phyloP scores from a whole-genome alignment of 2,797 vertebrate species.

The Octomys mimax region DNA sequence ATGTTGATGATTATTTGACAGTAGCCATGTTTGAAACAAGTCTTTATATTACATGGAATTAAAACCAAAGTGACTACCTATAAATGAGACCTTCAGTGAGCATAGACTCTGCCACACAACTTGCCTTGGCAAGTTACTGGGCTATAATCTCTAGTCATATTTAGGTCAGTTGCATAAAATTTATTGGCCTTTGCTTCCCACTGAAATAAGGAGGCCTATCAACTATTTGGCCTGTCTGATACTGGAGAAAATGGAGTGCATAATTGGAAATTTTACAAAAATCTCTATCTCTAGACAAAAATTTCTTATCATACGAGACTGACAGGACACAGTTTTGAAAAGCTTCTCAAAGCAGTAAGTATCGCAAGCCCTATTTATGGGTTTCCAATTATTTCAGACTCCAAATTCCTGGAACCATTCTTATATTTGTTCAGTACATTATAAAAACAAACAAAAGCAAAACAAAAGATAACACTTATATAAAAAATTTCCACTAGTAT shows the following conservation, averaged over 20 bases:
- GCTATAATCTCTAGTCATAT: not conserved
- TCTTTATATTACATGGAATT: not conserved
- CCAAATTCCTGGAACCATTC: not conserved
- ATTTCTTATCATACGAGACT: conserved; percentile 11
- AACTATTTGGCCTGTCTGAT: conserved; percentile 8
- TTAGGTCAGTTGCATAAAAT: not conserved
- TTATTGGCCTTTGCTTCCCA: not conserved
- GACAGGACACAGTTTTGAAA: not conserved
- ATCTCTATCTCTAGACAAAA: not conserved
- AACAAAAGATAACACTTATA: not conserved
- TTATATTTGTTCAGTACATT: not conserved
- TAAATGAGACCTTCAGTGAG: not conserved
- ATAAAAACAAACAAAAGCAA: conserved; percentile 14
- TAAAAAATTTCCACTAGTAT: not conserved
- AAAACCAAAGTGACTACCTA: not conserved
- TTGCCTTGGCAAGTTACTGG: not conserved
- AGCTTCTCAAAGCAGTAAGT: not conserved
- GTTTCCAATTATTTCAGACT: conserved; percentile 12
- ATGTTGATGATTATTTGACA: conserved; percentile 4
- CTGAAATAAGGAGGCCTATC: not conserved
- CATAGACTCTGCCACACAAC: not conserved
- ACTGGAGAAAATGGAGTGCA: not conserved
- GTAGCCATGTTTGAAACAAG: not conserved
- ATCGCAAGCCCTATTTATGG: not conserved
- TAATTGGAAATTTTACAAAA: conserved; percentile 42